phyloP scores from a whole-genome alignment of 2,888 invertebrate genomes.

The Erebia palarica region DNA sequence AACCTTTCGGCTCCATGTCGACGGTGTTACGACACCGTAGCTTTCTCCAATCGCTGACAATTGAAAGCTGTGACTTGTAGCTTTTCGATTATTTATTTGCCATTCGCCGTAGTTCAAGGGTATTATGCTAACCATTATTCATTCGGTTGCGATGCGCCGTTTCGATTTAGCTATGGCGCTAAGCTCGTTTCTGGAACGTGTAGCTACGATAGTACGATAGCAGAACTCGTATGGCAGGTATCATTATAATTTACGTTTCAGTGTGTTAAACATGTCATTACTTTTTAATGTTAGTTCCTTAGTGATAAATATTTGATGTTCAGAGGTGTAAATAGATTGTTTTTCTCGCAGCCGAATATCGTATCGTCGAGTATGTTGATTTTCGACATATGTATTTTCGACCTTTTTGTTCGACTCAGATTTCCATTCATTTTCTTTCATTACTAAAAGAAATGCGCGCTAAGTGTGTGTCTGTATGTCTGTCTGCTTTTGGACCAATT shows the following conservation, averaged over 20 bases:
- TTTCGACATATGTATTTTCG: too few species aligned
- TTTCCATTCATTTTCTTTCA: too few species aligned
- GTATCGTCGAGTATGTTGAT: not conserved
- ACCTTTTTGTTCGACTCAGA: too few species aligned
- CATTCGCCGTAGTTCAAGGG: slow-evolving; percentile 30
- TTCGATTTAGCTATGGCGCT: slow-evolving; percentile 9
- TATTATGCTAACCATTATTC: slow-evolving; percentile 24
- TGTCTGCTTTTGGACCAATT: too few species aligned
- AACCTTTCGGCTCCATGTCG: slow-evolving; percentile 67
- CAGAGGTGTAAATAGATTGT: not conserved
- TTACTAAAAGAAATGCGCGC: too few species aligned
- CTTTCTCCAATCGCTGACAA: slow-evolving; percentile 65
- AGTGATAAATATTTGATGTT: slow-evolving; percentile 2
- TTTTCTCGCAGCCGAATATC: not conserved
- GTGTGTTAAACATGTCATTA: slow-evolving; percentile 1
- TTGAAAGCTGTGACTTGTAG: slow-evolving; percentile 50
- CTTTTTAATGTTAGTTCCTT: not conserved
- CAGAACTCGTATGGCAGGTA: slow-evolving; percentile 16
- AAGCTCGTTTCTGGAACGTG: slow-evolving; percentile 6
- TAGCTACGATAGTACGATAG: slow-evolving; percentile 11
- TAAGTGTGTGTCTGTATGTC: too few species aligned
- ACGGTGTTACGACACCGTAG: slow-evolving; percentile 64
- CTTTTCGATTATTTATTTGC: slow-evolving; percentile 39
- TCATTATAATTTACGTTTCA: slow-evolving; percentile 9
- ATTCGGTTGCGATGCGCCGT: slow-evolving; percentile 21